Conservation (phyloP, 2,797 vertebrate species). For the Chelon labrosus region DNA sequence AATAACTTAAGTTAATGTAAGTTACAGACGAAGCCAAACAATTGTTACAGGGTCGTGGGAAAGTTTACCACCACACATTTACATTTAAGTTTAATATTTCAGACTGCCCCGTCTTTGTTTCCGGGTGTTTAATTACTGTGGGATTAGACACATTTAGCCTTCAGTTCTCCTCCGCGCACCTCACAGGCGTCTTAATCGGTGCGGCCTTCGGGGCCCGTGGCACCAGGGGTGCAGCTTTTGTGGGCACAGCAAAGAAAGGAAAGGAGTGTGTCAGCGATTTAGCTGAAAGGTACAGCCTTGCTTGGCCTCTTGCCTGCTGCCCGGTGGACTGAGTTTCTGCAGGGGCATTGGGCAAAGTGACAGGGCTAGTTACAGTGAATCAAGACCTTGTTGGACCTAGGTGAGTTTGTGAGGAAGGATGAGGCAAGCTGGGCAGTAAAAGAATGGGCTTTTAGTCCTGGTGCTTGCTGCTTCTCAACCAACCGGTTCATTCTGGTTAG, state of each 20-base stretch:
- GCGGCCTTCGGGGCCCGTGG: conserved; percentile 50
- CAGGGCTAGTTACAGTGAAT: conserved; percentile 55
- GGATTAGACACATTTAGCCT: conserved; percentile 65
- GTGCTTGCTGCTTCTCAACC: conserved; percentile 26
- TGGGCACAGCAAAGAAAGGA: conserved; percentile 69
- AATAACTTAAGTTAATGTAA: conserved; percentile 31
- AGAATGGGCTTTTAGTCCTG: conserved; percentile 41
- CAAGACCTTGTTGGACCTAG: conserved; percentile 58
- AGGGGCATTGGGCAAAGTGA: conserved; percentile 51
- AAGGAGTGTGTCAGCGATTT: conserved; percentile 79
- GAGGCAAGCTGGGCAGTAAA: conserved; percentile 22
- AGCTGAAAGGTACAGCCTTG: conserved; percentile 40
- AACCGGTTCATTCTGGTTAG: conserved; percentile 58
- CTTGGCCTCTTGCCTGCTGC: conserved; percentile 61
- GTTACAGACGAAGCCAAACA: conserved; percentile 34
- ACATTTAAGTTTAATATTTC: conserved; percentile 61
- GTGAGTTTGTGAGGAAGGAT: conserved; percentile 52
- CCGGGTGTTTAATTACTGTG: conserved; percentile 64
- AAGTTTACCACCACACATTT: conserved; percentile 68
- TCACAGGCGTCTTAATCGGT: conserved; percentile 58
- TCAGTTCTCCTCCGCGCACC: conserved; percentile 28
- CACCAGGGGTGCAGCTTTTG: conserved; percentile 58
- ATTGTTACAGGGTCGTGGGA: conserved; percentile 69
- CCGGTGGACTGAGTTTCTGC: conserved; percentile 53
- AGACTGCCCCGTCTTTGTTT: conserved; percentile 52